Base-by-base conservation (phyloP, 2,113 vertebrate genomes). In the Apteryx owenii region DNA sequence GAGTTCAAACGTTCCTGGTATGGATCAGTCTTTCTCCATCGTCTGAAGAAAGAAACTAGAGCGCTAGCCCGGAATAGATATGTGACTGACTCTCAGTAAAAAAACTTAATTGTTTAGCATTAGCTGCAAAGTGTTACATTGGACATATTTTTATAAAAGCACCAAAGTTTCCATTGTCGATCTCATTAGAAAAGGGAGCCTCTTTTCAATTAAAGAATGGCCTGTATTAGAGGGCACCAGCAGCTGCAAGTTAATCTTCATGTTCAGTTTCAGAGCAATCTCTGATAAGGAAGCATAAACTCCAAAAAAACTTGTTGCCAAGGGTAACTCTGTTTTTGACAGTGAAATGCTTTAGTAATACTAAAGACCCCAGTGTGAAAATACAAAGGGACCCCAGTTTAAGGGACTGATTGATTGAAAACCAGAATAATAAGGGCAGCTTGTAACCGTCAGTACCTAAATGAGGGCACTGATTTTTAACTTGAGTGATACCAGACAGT, bases 301-400 rank as follows among this genome's bases (percentile, higher is more conserved):
- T 93, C 73, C 7, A 54, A 90, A 96, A 98, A 97, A 90, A 61
- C 82, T 95, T 95, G 98, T 98, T 98, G 96, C 97, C 94, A 97
- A 46, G 96, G 95, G 93, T 96, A 97, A 97, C 96, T 88, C 62
- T 62, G 75, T 80, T 97, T 97, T 97, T 95, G 92, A 97, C 94
- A 92, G 72, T 87, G 93, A 96, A 98, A 98, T 97, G 95, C 90
- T 91, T 97, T 88, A 92, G 88, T 89, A 91, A 78, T 94, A 81
- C 88, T 89, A 97, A 96, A 97, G 97, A 93, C 88, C 82, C 81
- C 90, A 96, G 94, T 97, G 94, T 98, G 96, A 92, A 97, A 97
- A 95, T 38, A 97, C 97, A 98, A 98, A 98, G 96, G 75, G 84
- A 60, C 96, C 98, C 87, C 86, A 97, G 97, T 98, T 96, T 89